Evolutionary conservation across 2,888 invertebrate genomes (phyloP), one percentile per base, ranked within the genome.

Genomic region (Megaustenia siamemsis): DNA sequence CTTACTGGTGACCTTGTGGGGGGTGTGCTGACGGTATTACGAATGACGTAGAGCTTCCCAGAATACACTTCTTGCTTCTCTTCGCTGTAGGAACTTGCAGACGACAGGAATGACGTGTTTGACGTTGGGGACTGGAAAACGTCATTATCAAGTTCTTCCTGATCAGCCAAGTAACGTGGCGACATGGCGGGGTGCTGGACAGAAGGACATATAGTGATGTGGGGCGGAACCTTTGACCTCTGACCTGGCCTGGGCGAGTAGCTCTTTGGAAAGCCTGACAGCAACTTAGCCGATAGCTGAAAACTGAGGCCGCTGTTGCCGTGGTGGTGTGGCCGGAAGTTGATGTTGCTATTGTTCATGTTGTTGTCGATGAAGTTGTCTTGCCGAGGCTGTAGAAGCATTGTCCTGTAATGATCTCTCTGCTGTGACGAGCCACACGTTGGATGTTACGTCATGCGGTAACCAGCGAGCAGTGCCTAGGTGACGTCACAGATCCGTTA

Each of bases 91-190:
- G 40, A 38, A 21, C 6, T 1, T 1, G 35, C 24, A 1, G 68
- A 40, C 40, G 24, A 40, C 12, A 63, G 75, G 2, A 63, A 80
- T 6, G 84, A 79, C 2, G 71, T 32, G 12, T 32, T 1, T 5
- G 71, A 38, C 12, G 49, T 21, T 24, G 80, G 45, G 1, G 84
- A n/a, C 38, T 73, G 84, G 32, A 80, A 84, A 10, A 80, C 80
- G 24, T 84, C 84, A 38, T 84, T 84, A 40, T 84, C 84, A 15
- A 80, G 73, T 6, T 80, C 84, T 53, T 80, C 84, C n/a, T 80
- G 15, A n/a, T 45, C n/a, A n/a, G n/a, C n/a, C 18, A 49, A 10
- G 40, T 45, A 79, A 35, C 28, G 38, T 0, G 24, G 15, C 32
- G 38, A n/a, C 8, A 68, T 24, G n/a, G 35, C 32, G 32, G 12